These are phyloP conservation scores for Platichthys flesus DNA, from an alignment of 2,113 vertebrate species.

Conservation along the genomic window DNA sequence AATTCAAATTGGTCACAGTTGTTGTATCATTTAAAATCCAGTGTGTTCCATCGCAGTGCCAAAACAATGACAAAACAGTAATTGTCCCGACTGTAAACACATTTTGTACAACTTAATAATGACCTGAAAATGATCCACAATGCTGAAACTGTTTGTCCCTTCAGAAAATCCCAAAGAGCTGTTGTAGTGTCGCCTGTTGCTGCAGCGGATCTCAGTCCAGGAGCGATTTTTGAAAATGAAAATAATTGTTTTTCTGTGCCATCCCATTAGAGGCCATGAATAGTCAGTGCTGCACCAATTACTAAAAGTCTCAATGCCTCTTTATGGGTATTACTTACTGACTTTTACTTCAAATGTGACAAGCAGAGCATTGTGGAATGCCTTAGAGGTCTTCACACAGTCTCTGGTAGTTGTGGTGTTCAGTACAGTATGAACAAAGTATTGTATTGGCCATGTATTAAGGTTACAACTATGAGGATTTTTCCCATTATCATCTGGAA, in stretches of 20 bases:
- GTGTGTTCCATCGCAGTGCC: background rate
- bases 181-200: conserved; percentile 8
- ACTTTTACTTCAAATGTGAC: conserved; percentile 37
- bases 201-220: conserved; percentile 11
- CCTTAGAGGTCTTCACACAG: conserved; percentile 30
- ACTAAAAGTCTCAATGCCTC: conserved; percentile 23
- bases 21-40: background rate
- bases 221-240: conserved; percentile 14
- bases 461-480: background rate
- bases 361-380: conserved; percentile 17
- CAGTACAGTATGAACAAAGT: background rate
- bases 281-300: conserved; percentile 26
- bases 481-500: conserved; percentile 11
- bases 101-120: conserved; percentile 38
- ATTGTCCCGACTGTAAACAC: conserved; percentile 6
- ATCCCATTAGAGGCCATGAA: conserved; percentile 21
- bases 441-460: background rate
- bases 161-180: conserved; percentile 5
- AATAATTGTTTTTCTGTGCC: conserved; percentile 21
- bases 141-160: conserved; percentile 27
- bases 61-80: conserved; percentile 18
- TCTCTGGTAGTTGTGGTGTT: conserved; percentile 12
- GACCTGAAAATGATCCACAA: conserved; percentile 37
- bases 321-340: conserved; percentile 25
- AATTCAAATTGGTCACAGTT: background rate